Conservation (phyloP, 2,888 invertebrate genomes). For the Rhaphigaster nebulosa region DNA sequence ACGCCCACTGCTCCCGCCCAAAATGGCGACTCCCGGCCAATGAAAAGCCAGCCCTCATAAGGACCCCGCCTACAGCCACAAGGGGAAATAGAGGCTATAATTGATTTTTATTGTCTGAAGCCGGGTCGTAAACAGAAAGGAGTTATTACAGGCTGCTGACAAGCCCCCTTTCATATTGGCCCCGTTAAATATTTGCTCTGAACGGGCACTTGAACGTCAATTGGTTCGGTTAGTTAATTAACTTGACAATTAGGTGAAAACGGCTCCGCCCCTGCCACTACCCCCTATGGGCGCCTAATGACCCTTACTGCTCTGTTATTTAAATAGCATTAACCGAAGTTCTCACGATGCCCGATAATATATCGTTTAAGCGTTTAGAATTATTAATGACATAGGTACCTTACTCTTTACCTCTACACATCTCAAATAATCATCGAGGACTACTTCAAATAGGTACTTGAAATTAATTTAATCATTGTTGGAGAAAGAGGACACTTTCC, state of each 20-base stretch:
- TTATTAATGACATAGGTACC: not conserved
- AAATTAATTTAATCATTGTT: no score
- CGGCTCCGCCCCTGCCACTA: not conserved
- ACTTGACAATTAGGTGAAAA: conserved; percentile 52
- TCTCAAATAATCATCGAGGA: no score
- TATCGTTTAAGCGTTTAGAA: not conserved
- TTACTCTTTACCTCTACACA: no score
- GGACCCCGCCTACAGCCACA: conserved; percentile 33
- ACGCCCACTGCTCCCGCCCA: conserved; percentile 60
- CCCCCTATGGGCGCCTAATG: conserved; percentile 32
- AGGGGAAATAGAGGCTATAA: conserved; percentile 47
- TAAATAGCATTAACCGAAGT: conserved; percentile 39
- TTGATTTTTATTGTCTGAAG: conserved; percentile 63
- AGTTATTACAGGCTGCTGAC: conserved; percentile 53
- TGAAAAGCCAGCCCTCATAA: conserved; percentile 16
- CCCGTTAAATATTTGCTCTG: conserved; percentile 37
- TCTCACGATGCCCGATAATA: not conserved
- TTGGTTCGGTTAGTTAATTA: conserved; percentile 53
- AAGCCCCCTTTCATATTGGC: conserved; percentile 49
- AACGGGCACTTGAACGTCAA: conserved; percentile 52
- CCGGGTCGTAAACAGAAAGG: conserved; percentile 51
- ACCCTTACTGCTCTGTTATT: conserved; percentile 49
- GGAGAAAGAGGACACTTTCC: no score
- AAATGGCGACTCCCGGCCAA: conserved; percentile 62
- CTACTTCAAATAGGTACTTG: no score